phyloP scores from a whole-genome alignment of 2,888 invertebrate genomes.

The Agrochola macilenta region DNA sequence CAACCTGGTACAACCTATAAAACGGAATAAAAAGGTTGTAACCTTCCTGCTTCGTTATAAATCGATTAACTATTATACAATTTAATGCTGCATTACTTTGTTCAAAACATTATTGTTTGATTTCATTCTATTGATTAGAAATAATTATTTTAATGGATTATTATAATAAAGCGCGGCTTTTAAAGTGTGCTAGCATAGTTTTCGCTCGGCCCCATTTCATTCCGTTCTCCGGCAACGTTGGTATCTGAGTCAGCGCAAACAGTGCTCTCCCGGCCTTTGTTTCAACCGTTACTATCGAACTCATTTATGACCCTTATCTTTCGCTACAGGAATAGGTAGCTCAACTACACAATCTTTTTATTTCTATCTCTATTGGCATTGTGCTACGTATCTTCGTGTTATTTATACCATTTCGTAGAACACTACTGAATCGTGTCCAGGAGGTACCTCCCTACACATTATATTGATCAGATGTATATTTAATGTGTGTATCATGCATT shows the following conservation, averaged over 20 bases:
- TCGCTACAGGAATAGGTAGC: conserved; percentile 64
- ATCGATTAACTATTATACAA: conserved; percentile 25
- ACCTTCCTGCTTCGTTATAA: conserved; percentile 22
- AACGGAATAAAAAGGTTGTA: conserved; percentile 29
- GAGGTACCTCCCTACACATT: conserved; percentile 28
- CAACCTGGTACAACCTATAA: conserved; percentile 10
- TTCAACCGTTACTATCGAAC: conserved; percentile 70
- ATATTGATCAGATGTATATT: conserved; percentile 26
- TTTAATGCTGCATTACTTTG: conserved; percentile 20
- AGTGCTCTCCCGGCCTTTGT: conserved; percentile 74
- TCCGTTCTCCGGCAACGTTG: conserved; percentile 62
- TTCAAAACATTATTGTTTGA: conserved; percentile 3
- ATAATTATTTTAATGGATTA: conserved; percentile 33
- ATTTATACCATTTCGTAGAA: conserved; percentile 53
- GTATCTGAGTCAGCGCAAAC: conserved; percentile 80
- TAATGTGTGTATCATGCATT: conserved; percentile 34
- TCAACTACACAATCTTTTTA: conserved; percentile 58
- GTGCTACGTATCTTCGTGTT: conserved; percentile 38
- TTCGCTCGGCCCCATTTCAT: conserved; percentile 69
- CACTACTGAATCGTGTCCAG: conserved; percentile 52
- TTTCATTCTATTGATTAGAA: neutral
- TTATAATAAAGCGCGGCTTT: conserved; percentile 61
- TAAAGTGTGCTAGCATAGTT: conserved; percentile 71
- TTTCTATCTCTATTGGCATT: conserved; percentile 53
- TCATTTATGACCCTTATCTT: conserved; percentile 73